Conservation (phyloP, 2,888 invertebrate genomes). For the Diogma glabrata region DNA sequence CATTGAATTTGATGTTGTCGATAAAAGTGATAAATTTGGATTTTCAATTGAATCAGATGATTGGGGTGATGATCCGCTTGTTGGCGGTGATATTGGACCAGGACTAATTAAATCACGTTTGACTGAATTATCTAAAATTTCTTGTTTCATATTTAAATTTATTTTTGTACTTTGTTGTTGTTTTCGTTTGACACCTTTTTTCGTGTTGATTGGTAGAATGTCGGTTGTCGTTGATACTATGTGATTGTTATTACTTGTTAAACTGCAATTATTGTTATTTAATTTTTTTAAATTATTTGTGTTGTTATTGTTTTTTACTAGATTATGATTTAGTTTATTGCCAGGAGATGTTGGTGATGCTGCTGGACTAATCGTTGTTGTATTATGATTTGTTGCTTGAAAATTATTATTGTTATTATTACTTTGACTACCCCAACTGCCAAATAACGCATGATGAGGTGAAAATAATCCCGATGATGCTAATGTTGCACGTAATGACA, state of each 20-base stretch:
- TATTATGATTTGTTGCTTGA: conserved; percentile 7
- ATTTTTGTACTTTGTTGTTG: conserved; percentile 28
- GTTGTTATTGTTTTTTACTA: conserved; percentile 12
- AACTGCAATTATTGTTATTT: conserved; percentile 14
- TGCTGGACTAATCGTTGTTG: conserved; percentile 25
- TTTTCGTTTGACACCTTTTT: conserved; percentile 23
- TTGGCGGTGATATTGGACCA: conserved; percentile 42
- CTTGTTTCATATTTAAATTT: conserved; percentile 28
- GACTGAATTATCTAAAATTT: conserved; percentile 23
- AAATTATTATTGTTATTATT: background rate
- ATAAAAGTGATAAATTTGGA: conserved; percentile 23
- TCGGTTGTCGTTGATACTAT: conserved; percentile 23
- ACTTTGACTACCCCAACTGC: conserved; percentile 27
- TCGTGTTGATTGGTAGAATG: conserved; percentile 27
- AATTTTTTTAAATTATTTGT: conserved; percentile 17
- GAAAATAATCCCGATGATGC: conserved; percentile 29
- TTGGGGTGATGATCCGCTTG: conserved; percentile 44
- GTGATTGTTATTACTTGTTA: conserved; percentile 19
- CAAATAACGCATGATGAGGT: conserved; percentile 34
- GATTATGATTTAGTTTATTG: conserved; percentile 14
- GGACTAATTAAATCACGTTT: conserved; percentile 19
- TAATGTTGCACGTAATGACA: conserved; percentile 26
- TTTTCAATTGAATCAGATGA: conserved; percentile 23
- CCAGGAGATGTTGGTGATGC: conserved; percentile 33
- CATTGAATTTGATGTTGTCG: conserved; percentile 6